Conservation (phyloP, 2,797 vertebrate genomes). For the Bucorvus abyssinicus region DNA sequence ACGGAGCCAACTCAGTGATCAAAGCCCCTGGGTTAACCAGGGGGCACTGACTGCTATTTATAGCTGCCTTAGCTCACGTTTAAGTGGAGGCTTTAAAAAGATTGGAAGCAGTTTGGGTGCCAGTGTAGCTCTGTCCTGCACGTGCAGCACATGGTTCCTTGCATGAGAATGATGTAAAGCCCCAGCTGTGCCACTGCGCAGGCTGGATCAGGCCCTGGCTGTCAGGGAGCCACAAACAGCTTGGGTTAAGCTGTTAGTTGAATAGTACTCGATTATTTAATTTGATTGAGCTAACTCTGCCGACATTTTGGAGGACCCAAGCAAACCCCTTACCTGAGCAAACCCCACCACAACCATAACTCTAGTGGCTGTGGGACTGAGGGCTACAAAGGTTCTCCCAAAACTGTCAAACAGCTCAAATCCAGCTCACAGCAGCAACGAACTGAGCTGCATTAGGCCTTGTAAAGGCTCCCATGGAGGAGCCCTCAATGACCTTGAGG, state of each 20-base stretch:
- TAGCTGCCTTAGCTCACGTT: background rate
- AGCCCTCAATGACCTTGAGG: background rate
- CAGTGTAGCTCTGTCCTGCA: background rate
- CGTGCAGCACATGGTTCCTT: rapidly evolving
- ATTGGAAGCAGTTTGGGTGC: background rate
- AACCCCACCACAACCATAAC: background rate
- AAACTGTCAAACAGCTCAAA: background rate
- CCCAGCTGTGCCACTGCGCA: background rate
- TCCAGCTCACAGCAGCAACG: background rate
- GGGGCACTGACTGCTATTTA: background rate
- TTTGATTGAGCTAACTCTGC: background rate
- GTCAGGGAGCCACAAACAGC: background rate
- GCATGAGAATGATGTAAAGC: background rate
- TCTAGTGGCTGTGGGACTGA: background rate
- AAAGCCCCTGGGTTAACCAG: constrained; percentile 31
- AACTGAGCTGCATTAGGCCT: background rate
- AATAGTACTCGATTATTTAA: background rate
- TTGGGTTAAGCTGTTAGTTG: background rate
- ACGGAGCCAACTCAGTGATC: background rate
- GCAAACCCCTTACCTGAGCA: background rate
- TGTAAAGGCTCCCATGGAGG: background rate
- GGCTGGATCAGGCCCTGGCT: background rate
- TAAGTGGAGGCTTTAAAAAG: constrained; percentile 3
- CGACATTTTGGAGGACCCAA: background rate
- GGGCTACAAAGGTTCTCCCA: background rate